Percentiles rank a stretch among this genome's conserved stretches.
Conservation (phyloP, 2,888 invertebrate species). For the Camptogramma bilineatum region DNA sequence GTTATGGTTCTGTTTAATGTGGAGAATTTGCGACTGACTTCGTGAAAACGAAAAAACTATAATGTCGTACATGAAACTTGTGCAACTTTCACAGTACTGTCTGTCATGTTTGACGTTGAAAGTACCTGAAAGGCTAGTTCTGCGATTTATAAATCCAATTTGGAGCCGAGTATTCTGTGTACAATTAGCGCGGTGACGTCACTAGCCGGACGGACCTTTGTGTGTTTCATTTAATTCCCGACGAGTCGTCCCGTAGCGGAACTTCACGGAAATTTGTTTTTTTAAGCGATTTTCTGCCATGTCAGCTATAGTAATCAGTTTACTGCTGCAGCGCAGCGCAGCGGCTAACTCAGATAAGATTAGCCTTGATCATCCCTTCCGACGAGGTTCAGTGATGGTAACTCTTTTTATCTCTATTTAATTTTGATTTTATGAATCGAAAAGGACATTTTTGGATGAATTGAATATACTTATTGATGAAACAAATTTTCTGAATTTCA, state of each 20-base stretch:
- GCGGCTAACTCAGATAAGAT: background rate
- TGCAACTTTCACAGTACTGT: too few relatives aligned
- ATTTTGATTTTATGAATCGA: background rate
- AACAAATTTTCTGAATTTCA: too few relatives aligned
- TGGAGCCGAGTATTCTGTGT: background rate
- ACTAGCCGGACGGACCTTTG: constrained; percentile 36
- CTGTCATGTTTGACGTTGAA: background rate
- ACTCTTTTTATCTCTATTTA: too few relatives aligned
- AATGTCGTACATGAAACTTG: too few relatives aligned
- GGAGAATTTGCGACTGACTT: too few relatives aligned
- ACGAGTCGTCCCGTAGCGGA: background rate
- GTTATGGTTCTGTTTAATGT: too few relatives aligned
- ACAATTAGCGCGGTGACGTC: constrained; percentile 12
- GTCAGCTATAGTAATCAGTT: background rate
- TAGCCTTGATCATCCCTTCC: background rate
- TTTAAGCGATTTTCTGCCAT: constrained; percentile 14
- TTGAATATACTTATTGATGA: too few relatives aligned
- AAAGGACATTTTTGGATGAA: background rate
- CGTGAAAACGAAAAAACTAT: too few relatives aligned
- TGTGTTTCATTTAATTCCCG: constrained; percentile 52
- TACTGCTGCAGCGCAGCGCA: background rate
- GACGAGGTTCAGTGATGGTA: background rate
- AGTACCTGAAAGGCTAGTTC: background rate
- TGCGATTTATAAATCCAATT: constrained; percentile 1
- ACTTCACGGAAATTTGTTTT: background rate